These are phyloP conservation scores for Acyrthosiphon pisum DNA, from an alignment of 1,140 invertebrate species.

Conservation along the genomic window DNA sequence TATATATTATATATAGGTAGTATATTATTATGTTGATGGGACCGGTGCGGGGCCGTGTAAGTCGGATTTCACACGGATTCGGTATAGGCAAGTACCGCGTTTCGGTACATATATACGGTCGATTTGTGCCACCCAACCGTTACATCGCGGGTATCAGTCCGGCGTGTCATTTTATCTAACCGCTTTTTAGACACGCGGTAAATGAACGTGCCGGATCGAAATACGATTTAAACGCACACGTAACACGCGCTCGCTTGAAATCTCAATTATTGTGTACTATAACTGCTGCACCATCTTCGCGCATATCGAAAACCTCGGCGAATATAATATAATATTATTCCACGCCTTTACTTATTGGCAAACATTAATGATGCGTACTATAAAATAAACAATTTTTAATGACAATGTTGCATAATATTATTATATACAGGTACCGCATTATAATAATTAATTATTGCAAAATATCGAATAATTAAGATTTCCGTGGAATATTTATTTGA, in stretches of 20 bases:
- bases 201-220: conserved; percentile 50
- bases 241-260: not conserved
- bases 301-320: not conserved
- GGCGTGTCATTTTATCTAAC: conserved; percentile 48
- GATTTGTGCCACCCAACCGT: conserved; percentile 20
- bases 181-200: conserved; percentile 52
- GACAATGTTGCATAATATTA: too few species aligned
- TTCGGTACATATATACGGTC: conserved; percentile 39
- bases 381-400: too few species aligned
- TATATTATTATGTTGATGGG: not conserved
- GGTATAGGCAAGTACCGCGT: conserved; percentile 19
- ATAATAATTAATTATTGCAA: too few species aligned
- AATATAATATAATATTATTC: not conserved
- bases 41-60: not conserved
- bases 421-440: too few species aligned
- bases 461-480: too few species aligned
- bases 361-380: too few species aligned
- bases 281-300: not conserved
- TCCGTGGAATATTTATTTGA: too few species aligned
- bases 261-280: not conserved
- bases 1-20: too few species aligned
- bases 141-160: not conserved
- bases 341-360: too few species aligned
- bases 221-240: conserved; percentile 37
- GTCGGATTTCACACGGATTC: conserved; percentile 40